Conservation (phyloP, 2,888 invertebrate genomes). For the Ormyrus thymus region DNA sequence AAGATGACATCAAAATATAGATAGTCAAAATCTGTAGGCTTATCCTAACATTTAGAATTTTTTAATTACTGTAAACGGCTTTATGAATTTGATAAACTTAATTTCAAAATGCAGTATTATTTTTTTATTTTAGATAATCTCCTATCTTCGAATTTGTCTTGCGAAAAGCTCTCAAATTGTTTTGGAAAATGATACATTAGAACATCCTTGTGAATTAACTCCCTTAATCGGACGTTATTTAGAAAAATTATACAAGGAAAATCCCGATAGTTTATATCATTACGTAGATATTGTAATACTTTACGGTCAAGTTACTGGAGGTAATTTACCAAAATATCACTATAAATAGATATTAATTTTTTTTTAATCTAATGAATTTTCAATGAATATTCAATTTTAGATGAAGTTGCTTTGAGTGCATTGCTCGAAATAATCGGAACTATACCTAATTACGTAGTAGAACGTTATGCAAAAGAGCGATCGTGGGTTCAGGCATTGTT, state of each 20-base stretch:
- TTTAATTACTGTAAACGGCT: too few species aligned
- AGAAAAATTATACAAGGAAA: conserved; percentile 76
- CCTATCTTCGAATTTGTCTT: conserved; percentile 88
- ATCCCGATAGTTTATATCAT: conserved; percentile 79
- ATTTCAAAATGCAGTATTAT: conserved; percentile 1
- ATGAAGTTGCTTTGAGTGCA: conserved; percentile 82
- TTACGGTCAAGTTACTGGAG: conserved; percentile 81
- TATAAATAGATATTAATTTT: conserved; percentile 1
- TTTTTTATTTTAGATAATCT: conserved; percentile 79
- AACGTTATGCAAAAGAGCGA: conserved; percentile 80
- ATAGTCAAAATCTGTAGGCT: too few species aligned
- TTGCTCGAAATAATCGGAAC: conserved; percentile 91
- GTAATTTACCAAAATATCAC: conserved; percentile 70
- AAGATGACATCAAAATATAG: too few species aligned
- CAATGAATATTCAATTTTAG: conserved; percentile 69
- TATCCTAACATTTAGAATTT: too few species aligned
- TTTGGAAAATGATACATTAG: conserved; percentile 73
- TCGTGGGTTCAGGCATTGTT: conserved; percentile 82
- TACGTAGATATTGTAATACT: conserved; percentile 83
- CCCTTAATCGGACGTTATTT: conserved; percentile 83
- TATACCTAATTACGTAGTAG: conserved; percentile 82
- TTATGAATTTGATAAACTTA: neutral
- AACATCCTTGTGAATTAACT: conserved; percentile 81
- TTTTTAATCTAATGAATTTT: neutral
- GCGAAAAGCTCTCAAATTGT: conserved; percentile 80